Percentiles rank a stretch among this genome's conserved stretches.
These are phyloP conservation scores for Andinoacara biseriatus DNA, from an alignment of 2,113 vertebrate genomes.

Conservation along the genomic window DNA sequence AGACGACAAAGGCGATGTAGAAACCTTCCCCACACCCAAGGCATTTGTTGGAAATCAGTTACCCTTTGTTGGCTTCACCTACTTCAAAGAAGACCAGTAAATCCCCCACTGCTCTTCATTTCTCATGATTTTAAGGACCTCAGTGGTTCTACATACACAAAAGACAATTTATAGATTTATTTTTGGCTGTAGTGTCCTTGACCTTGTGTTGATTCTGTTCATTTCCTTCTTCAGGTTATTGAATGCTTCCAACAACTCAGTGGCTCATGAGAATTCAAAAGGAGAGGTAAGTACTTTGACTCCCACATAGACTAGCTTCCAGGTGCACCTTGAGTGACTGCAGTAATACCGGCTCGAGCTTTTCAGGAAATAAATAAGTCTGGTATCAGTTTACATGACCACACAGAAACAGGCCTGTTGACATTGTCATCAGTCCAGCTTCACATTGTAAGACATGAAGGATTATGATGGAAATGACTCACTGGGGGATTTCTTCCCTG, in stretches of 20 bases:
- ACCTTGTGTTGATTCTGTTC: constrained; percentile 17
- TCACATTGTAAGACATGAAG: background rate
- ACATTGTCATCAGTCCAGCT: constrained; percentile 25
- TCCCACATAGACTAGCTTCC: background rate
- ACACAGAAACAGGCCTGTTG: constrained; percentile 23
- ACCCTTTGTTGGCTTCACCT: constrained; percentile 98
- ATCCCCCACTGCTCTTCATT: constrained; percentile 48
- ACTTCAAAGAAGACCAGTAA: constrained; percentile 98
- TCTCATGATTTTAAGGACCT: background rate
- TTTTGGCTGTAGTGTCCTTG: background rate
- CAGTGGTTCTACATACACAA: background rate
- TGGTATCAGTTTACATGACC: constrained; percentile 16
- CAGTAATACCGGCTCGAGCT: background rate
- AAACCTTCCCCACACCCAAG: constrained; percentile 96
- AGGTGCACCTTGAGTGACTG: constrained; percentile 7
- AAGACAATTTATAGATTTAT: background rate
- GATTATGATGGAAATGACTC: constrained; percentile 56
- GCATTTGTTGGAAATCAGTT: constrained; percentile 98
- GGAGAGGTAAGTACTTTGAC: constrained; percentile 85
- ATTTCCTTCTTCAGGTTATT: constrained; percentile 85
- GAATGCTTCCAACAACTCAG: constrained; percentile 85
- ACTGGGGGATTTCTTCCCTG: constrained; percentile 45
- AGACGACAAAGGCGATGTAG: constrained; percentile 95
- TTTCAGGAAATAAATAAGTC: background rate
- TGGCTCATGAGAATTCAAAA: constrained; percentile 86